Conservation (phyloP, 2,888 invertebrate genomes). For the Sipha maydis region DNA sequence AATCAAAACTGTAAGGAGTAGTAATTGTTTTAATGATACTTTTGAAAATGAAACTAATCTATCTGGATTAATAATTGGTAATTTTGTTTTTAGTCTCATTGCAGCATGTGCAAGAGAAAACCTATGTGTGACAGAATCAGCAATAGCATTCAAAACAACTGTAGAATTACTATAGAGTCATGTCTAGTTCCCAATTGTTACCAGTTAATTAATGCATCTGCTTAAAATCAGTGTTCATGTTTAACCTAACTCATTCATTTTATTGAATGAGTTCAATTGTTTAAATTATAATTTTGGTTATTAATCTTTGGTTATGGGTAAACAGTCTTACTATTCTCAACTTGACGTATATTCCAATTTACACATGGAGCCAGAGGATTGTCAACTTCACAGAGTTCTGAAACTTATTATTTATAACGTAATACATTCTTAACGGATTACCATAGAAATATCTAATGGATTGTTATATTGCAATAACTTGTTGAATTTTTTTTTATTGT, state of each 20-base stretch:
- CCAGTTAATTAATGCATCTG: slow-evolving; percentile 46
- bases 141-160: slow-evolving; percentile 35
- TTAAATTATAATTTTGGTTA: neutral
- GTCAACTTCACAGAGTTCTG: neutral
- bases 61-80: neutral
- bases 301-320: slow-evolving; percentile 24
- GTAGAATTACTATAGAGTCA: slow-evolving; percentile 52
- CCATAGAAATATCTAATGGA: neutral
- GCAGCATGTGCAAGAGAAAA: slow-evolving; percentile 36
- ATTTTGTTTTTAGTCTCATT: slow-evolving; percentile 40
- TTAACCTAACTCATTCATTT: neutral
- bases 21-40: neutral
- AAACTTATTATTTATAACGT: neutral
- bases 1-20: slow-evolving; percentile 63
- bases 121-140: slow-evolving; percentile 25
- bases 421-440: neutral
- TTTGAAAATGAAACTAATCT: neutral
- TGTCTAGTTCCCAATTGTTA: slow-evolving; percentile 56
- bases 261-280: neutral
- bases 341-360: neutral
- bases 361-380: neutral
- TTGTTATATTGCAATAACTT: neutral
- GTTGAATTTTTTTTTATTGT: neutral
- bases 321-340: slow-evolving; percentile 2
- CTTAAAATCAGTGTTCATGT: slow-evolving; percentile 26